A percentile compares a stretch with the other conserved stretches of the same genome.
These are phyloP conservation scores for Perizoma flavofasciatum DNA, from an alignment of 2,888 invertebrate species.

Conservation along the genomic window DNA sequence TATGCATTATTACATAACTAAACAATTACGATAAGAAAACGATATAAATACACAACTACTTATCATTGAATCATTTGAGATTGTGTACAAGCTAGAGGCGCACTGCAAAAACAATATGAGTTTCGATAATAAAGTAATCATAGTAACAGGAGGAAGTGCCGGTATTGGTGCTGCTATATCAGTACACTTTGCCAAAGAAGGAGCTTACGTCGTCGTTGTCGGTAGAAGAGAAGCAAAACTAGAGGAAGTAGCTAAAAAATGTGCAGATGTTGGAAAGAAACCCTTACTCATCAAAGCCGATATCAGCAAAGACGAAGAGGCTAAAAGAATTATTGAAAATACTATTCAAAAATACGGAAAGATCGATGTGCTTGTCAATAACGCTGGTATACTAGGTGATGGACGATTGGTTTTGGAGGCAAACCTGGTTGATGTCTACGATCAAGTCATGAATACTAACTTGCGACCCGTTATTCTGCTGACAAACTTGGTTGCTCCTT, in stretches of 20 bases:
- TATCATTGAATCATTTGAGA: background rate
- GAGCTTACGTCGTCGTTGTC: slow-evolving; percentile 48
- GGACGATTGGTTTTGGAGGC: slow-evolving; percentile 36
- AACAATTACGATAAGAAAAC: slow-evolving; percentile 1
- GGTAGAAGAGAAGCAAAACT: slow-evolving; percentile 49
- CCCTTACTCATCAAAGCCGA: slow-evolving; percentile 49
- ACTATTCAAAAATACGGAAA: slow-evolving; percentile 49
- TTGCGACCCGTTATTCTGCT: slow-evolving; percentile 46
- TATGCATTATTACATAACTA: too few species aligned
- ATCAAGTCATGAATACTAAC: slow-evolving; percentile 50
- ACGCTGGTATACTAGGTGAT: slow-evolving; percentile 47
- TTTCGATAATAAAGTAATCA: slow-evolving; percentile 54
- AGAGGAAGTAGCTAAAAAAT: slow-evolving; percentile 37
- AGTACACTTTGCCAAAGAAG: slow-evolving; percentile 77
- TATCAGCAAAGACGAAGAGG: slow-evolving; percentile 47
- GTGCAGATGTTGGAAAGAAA: slow-evolving; percentile 37
- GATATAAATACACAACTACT: background rate
- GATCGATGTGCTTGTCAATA: slow-evolving; percentile 56
- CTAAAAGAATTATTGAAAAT: slow-evolving; percentile 39
- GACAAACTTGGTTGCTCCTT: slow-evolving; percentile 46
- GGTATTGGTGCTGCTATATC: slow-evolving; percentile 88
- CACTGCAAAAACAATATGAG: slow-evolving; percentile 49
- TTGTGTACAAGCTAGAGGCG: background rate
- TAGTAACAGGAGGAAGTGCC: slow-evolving; percentile 82
- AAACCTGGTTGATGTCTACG: slow-evolving; percentile 45